phyloP scores from a whole-genome alignment of 2,888 invertebrate species.

The Lycocerus yunnanus region DNA sequence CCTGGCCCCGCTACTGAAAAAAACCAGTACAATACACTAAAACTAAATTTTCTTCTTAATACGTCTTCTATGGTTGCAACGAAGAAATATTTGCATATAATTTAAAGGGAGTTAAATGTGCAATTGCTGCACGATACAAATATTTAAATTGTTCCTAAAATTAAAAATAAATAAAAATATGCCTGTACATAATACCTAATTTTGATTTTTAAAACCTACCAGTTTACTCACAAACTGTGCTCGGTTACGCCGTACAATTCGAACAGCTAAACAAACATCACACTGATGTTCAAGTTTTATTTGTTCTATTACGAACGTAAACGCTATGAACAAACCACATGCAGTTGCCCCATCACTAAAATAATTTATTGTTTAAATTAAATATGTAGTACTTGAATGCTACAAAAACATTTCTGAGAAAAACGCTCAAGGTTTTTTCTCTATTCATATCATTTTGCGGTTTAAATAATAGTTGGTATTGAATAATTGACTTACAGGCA shows the following conservation, averaged over 20 bases:
- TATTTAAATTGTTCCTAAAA: slow-evolving; percentile 48
- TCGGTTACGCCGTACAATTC: slow-evolving; percentile 48
- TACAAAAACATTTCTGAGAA: too few species aligned
- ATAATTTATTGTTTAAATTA: slow-evolving; percentile 4
- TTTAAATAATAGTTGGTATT: too few species aligned
- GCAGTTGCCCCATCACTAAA: slow-evolving; percentile 53
- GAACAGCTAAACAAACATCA: slow-evolving; percentile 52
- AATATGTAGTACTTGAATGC: too few species aligned
- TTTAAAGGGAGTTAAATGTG: slow-evolving; percentile 43
- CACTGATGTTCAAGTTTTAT: slow-evolving; percentile 54
- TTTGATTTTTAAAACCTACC: slow-evolving; percentile 36
- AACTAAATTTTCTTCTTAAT: too few species aligned
- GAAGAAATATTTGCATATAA: slow-evolving; percentile 40
- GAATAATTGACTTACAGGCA: slow-evolving; percentile 44
- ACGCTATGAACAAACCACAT: slow-evolving; percentile 52
- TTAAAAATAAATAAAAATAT: too few species aligned
- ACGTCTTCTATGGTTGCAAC: too few species aligned
- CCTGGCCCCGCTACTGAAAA: too few species aligned
- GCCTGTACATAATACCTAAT: too few species aligned
- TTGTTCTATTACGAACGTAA: slow-evolving; percentile 51
- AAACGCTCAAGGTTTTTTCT: too few species aligned
- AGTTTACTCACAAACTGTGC: slow-evolving; percentile 46
- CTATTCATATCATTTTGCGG: too few species aligned
- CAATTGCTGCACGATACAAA: slow-evolving; percentile 44
- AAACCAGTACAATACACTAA: too few species aligned